These are phyloP conservation scores for Crotalus viridis DNA, from an alignment of 2,113 vertebrate species.

Conservation along the genomic window DNA sequence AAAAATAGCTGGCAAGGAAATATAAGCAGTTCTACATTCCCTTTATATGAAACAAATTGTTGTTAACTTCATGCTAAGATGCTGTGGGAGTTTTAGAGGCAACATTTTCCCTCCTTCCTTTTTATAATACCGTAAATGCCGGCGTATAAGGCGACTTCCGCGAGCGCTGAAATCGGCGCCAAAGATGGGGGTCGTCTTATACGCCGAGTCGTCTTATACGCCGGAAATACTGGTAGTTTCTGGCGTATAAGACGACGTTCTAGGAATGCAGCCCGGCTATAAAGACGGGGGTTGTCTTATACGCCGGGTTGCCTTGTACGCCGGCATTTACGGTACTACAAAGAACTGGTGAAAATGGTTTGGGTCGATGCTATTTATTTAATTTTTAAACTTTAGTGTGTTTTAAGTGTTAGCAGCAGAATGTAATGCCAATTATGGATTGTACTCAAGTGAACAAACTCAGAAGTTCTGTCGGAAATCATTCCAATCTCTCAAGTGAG, in stretches of 20 bases:
- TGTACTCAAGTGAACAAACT: neutral
- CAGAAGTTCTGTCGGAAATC: neutral
- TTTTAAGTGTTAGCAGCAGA: neutral
- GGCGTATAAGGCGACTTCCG: too few species aligned
- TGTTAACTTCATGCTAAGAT: neutral
- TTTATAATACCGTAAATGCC: neutral
- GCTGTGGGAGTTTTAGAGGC: neutral
- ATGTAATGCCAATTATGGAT: neutral
- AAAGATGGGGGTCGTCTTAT: too few species aligned
- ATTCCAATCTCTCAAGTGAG: neutral
- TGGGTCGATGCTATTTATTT: neutral
- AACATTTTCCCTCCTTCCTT: neutral
- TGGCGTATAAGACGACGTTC: too few species aligned
- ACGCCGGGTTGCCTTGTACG: too few species aligned
- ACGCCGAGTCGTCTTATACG: too few species aligned
- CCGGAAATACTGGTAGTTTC: too few species aligned
- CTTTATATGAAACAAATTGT: neutral
- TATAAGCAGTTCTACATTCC: neutral
- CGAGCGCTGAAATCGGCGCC: too few species aligned
- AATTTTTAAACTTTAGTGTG: neutral
- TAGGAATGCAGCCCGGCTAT: too few species aligned
- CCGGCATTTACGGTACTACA: too few species aligned
- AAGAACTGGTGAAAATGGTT: neutral
- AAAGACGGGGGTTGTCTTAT: too few species aligned
- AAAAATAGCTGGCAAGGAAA: neutral